Percentiles rank a stretch among this genome's conserved stretches.
These are phyloP conservation scores for Pocota personata DNA, from an alignment of 2,888 invertebrate species.

Conservation along the genomic window DNA sequence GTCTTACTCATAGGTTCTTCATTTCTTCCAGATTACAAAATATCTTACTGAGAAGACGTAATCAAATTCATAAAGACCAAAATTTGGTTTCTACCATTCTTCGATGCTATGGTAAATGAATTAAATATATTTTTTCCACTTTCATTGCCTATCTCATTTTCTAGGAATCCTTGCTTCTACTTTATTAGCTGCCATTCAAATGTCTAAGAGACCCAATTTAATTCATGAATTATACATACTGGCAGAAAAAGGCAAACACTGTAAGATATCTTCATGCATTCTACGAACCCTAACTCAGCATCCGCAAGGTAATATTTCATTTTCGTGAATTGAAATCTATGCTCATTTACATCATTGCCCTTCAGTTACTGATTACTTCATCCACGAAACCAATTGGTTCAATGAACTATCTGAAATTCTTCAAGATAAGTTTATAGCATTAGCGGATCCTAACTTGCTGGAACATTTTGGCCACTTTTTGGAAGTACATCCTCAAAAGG, in stretches of 20 bases:
- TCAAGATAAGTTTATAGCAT: neutral
- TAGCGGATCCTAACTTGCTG: slow-evolving; percentile 75
- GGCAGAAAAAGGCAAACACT: neutral
- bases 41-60: slow-evolving; percentile 24
- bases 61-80: slow-evolving; percentile 30
- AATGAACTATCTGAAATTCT: slow-evolving; percentile 1
- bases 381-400: slow-evolving; percentile 32
- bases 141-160: neutral
- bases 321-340: neutral
- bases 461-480: slow-evolving; percentile 78
- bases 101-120: slow-evolving; percentile 25
- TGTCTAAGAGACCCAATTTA: slow-evolving; percentile 5
- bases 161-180: slow-evolving; percentile 10
- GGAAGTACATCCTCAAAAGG: slow-evolving; percentile 77
- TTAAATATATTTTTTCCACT: neutral
- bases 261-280: neutral
- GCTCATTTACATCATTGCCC: neutral
- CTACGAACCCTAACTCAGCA: slow-evolving; percentile 24
- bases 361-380: slow-evolving; percentile 45
- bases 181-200: slow-evolving; percentile 13
- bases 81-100: slow-evolving; percentile 14
- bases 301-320: slow-evolving; percentile 18
- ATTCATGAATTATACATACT: slow-evolving; percentile 25
- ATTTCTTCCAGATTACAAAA: slow-evolving; percentile 49
- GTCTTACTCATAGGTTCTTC: neutral